A percentile compares a stretch with the other conserved stretches of the same genome.
Conservation (phyloP, 2,113 vertebrate genomes). For the Pogonocichla stellata region DNA sequence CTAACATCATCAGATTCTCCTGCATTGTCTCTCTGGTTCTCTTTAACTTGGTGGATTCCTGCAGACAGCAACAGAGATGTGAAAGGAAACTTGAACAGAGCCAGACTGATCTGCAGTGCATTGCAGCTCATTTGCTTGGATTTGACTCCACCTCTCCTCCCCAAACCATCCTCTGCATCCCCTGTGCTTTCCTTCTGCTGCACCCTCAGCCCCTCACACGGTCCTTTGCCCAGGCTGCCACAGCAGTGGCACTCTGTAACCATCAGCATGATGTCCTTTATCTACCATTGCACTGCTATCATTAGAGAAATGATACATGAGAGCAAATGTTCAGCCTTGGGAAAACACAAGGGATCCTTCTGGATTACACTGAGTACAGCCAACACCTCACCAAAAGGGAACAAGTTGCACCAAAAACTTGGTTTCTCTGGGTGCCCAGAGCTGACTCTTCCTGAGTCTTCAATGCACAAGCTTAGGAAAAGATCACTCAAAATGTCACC, state of each 20-base stretch:
- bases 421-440: not conserved
- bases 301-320: not conserved
- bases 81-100: not conserved
- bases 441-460: no score
- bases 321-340: not conserved
- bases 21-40: not conserved
- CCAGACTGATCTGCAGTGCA: not conserved
- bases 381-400: not conserved
- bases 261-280: not conserved
- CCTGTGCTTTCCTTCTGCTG: not conserved
- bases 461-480: not conserved
- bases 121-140: not conserved
- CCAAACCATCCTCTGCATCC: not conserved
- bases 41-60: not conserved
- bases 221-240: not conserved
- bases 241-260: not conserved
- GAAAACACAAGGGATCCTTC: not conserved
- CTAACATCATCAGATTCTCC: not conserved
- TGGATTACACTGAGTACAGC: not conserved
- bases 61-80: not conserved
- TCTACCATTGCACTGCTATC: rapidly evolving
- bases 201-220: not conserved
- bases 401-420: not conserved
- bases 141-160: not conserved
- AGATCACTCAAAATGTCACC: not conserved